phyloP scores from a whole-genome alignment of 2,888 invertebrate genomes.

The Agonopterix heracliana region DNA sequence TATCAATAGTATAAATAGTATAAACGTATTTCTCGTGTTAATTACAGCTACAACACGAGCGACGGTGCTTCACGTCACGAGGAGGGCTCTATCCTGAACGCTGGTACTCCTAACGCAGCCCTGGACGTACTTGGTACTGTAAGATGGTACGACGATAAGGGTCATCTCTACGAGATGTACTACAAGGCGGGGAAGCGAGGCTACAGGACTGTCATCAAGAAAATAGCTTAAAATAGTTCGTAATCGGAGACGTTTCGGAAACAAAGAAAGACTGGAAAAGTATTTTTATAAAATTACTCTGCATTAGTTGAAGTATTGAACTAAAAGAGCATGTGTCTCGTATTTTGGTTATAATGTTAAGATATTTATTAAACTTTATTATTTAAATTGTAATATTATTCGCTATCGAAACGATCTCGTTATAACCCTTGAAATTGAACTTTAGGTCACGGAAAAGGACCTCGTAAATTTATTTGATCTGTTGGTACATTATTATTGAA shows the following conservation, averaged over 20 bases:
- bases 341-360: too few relatives aligned
- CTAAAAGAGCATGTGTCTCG: too few relatives aligned
- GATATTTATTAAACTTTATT: too few relatives aligned
- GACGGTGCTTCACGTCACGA: slow-evolving; percentile 75
- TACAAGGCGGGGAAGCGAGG: slow-evolving; percentile 71
- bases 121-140: slow-evolving; percentile 61
- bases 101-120: slow-evolving; percentile 53
- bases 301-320: too few relatives aligned
- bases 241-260: neutral
- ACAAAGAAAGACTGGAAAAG: slow-evolving; percentile 15
- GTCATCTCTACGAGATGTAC: slow-evolving; percentile 67
- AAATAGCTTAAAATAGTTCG: slow-evolving; percentile 13
- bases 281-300: neutral
- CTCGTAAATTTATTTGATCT: too few relatives aligned
- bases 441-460: too few relatives aligned
- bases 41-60: slow-evolving; percentile 64
- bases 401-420: too few relatives aligned
- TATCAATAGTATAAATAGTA: too few relatives aligned
- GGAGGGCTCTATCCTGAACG: slow-evolving; percentile 49
- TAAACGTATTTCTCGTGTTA: neutral
- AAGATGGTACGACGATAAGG: slow-evolving; percentile 65
- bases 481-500: too few relatives aligned
- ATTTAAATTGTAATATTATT: too few relatives aligned
- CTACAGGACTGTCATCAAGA: slow-evolving; percentile 64
- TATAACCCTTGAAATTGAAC: too few relatives aligned